Evolutionary conservation across 2,888 invertebrate genomes (phyloP).

Genomic region (Fragum sueziense): DNA sequence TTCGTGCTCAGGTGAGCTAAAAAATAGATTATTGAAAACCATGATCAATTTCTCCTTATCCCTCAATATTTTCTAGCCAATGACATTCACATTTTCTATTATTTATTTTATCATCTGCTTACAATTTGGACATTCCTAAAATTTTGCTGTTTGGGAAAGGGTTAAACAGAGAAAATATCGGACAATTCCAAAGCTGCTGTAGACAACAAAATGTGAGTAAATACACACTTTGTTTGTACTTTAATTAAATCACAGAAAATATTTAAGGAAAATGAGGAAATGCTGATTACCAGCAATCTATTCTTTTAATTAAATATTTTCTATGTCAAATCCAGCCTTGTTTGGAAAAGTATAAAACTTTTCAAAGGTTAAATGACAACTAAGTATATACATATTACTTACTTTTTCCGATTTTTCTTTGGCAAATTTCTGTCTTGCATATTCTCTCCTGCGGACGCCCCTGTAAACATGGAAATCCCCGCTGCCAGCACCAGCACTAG

Average conservation of each 20-base stretch:
- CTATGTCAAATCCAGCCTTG: not conserved
- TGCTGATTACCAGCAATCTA: not conserved
- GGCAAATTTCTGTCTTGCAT: slow-evolving; percentile 96
- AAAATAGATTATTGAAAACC: too few relatives aligned
- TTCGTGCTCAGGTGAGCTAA: too few relatives aligned
- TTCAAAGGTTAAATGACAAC: too few relatives aligned
- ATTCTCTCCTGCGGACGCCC: slow-evolving; percentile 96
- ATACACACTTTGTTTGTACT: too few relatives aligned
- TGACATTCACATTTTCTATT: not conserved
- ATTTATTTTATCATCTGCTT: too few relatives aligned
- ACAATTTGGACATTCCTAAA: not conserved
- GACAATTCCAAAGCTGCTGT: not conserved
- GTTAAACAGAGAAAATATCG: not conserved
- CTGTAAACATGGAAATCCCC: slow-evolving; percentile 99
- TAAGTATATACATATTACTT: too few relatives aligned
- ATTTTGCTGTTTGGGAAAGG: not conserved
- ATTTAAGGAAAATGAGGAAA: not conserved
- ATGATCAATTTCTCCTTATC: not conserved
- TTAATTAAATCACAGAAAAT: too few relatives aligned
- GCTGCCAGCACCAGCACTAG: slow-evolving; percentile 99
- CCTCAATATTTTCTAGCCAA: not conserved
- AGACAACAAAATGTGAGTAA: not conserved
- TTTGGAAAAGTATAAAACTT: not conserved
- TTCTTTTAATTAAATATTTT: not conserved
- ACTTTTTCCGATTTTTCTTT: slow-evolving; percentile 94